Base-by-base conservation (phyloP, 2,888 invertebrate species). In the Clepsis dumicolana region DNA sequence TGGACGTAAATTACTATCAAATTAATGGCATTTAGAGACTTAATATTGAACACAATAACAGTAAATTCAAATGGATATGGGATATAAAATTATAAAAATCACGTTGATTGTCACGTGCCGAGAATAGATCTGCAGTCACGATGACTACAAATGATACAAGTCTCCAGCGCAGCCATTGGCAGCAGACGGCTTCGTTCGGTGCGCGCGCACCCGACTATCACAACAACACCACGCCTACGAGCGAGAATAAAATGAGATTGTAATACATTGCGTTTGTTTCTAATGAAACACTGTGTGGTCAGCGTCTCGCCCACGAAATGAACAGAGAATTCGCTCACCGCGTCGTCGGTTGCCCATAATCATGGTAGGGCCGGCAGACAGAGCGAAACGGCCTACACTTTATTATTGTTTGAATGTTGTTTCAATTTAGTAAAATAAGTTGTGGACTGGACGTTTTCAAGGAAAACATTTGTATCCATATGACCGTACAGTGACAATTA, bases 51-150 rank as follows among this genome's bases (percentile, higher is more conserved):
- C 12, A 21, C 48, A 12, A 48, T 48, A 21, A 48, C 21, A 48
- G 48, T 4, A 21, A 48, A 48, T 21, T 48, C 12, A 10, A 21
- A 12, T 21, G 7, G 16, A 18, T 8, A 44, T 44, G 41, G 41
- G 18, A 8, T 44, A 38, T 44, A 8, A 14, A 41, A 27, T 50
- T 32, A 56, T 18, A 32, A 38, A n/a, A 44, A 62, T 62, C 61
- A 56, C 53, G 53, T 60, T 65, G 14, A n/a, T 16, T 14, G 48
- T 56, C 56, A 48, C 56, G 48, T 67, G 62, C 27, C 25, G 32
- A 24, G 53, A 61, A 50, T 32, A 59, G 50, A 27, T 14, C 8
- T 16, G 48, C n/a, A 56, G 56, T 67, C 56, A 63, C 41, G 56
- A 50, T 50, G 52, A n/a, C 52, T 53, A 52, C 29, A 21, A 57